These are phyloP conservation scores for Perdix hodgsoniae DNA, from an alignment of 2,797 vertebrate species.

Conservation along the genomic window DNA sequence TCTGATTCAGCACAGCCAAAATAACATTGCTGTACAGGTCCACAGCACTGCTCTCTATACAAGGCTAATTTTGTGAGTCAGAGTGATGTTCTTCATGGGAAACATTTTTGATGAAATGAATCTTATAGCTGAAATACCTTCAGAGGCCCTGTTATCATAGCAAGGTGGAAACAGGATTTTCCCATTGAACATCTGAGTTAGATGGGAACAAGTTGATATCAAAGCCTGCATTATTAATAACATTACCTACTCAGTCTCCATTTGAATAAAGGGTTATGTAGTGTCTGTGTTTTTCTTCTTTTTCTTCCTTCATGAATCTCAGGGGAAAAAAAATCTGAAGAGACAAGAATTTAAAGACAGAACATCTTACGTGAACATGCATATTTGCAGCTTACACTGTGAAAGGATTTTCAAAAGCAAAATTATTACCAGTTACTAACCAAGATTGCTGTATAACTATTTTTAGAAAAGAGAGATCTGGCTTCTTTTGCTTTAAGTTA, in stretches of 20 bases:
- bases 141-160: background rate
- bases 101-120: background rate
- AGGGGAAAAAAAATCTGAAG: background rate
- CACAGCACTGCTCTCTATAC: background rate
- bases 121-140: background rate
- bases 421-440: background rate
- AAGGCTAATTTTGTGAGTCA: background rate
- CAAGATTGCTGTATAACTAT: background rate
- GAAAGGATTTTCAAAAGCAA: background rate
- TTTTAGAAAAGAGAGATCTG: background rate
- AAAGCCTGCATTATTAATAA: slow-evolving; percentile 43
- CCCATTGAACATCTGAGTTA: slow-evolving; percentile 1
- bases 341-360: background rate
- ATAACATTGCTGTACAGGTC: background rate
- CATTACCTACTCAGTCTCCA: slow-evolving; percentile 20
- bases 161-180: background rate
- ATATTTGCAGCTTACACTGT: background rate
- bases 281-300: background rate
- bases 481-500: background rate
- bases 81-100: background rate
- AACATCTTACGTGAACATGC: background rate
- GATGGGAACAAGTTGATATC: background rate
- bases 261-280: slow-evolving; percentile 39
- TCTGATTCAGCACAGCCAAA: background rate
- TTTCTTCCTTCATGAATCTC: slow-evolving; percentile 4